Evolutionary conservation across 1,140 invertebrate genomes (phyloP), one percentile per base, ranked within the genome.

Genomic region (Aphis craccivora): DNA sequence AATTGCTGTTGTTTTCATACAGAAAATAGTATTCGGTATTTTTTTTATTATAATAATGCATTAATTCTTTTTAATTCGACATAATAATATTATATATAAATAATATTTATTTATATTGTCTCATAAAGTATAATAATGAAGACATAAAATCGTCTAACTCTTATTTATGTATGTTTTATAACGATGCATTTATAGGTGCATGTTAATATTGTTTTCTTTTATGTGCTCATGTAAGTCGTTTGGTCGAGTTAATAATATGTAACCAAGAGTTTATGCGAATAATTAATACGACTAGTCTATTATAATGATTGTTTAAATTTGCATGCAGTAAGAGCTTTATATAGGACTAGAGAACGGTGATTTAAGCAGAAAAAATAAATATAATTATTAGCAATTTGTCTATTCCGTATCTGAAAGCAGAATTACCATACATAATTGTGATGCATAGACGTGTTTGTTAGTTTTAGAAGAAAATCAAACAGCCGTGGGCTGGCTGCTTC

Each of bases 361-460:
- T 83, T 83, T 76, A 81, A 35, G 76, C 35, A 25, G 9, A 43
- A 40, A 84, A 45, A 87, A 87, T 87, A 87, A 45, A 25, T 86
- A 86, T 86, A 40, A 89, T 89, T 89, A 37, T 89, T 53, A n/a
- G 86, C 30, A 53, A 89, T 89, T 89, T 87, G 43, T 87, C 86
- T 87, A 87, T 48, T 48, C 88, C 35, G 30, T n/a, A 45, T 48
- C 43, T 45, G 45, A 89, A 53, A 89, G 51, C 51, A 23, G 48
- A 89, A 55, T 89, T 89, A 55, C 48, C 88, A 53, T 89, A 53
- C 45, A 40, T 87, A 45, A 87, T 87, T 87, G 30, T 48, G 45
- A n/a, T 30, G 25, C 43, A n/a, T 51, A 87, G 22, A 48, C 86
- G 30, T 87, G 86, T 55, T 35, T 53, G 88, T 89, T 89, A 11